These are phyloP conservation scores for Hydrocynus forskahlii DNA, from an alignment of 2,797 vertebrate species.

Conservation along the genomic window DNA sequence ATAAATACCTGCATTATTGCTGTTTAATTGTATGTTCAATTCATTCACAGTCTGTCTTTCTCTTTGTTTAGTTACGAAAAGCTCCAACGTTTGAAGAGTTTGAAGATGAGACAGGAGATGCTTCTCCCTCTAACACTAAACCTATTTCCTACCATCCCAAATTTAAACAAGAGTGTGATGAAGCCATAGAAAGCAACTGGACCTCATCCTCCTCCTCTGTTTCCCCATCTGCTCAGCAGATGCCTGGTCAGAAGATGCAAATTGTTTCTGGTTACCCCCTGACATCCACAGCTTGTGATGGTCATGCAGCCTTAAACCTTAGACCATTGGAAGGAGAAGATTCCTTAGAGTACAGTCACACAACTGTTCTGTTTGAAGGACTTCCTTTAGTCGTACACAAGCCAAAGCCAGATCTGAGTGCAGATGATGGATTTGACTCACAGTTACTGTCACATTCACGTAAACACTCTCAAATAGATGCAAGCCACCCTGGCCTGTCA, in stretches of 20 bases:
- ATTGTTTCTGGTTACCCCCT: slow-evolving; percentile 39
- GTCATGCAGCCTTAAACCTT: slow-evolving; percentile 46
- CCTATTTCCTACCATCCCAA: background rate
- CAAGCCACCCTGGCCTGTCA: slow-evolving; percentile 59
- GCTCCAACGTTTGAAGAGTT: slow-evolving; percentile 73
- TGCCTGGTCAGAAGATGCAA: slow-evolving; percentile 31
- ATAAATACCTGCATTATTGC: background rate
- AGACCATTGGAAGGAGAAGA: slow-evolving; percentile 51
- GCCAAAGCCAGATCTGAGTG: background rate
- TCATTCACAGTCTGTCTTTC: slow-evolving; percentile 2
- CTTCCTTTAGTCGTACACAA: slow-evolving; percentile 49
- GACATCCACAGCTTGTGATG: slow-evolving; percentile 62
- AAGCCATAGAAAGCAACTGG: slow-evolving; percentile 33
- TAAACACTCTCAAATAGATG: slow-evolving; percentile 40
- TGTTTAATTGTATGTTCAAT: background rate
- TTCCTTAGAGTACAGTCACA: slow-evolving; percentile 36
- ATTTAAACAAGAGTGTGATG: slow-evolving; percentile 25
- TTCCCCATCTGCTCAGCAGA: slow-evolving; percentile 16
- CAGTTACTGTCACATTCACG: background rate
- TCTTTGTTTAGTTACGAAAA: slow-evolving; percentile 66
- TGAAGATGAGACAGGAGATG: slow-evolving; percentile 58
- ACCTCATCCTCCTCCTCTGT: slow-evolving; percentile 28
- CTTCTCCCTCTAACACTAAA: slow-evolving; percentile 26
- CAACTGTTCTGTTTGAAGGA: slow-evolving; percentile 32
- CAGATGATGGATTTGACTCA: background rate